Conservation (phyloP, 1,140 invertebrate species). For the Diorhabda elongata region DNA sequence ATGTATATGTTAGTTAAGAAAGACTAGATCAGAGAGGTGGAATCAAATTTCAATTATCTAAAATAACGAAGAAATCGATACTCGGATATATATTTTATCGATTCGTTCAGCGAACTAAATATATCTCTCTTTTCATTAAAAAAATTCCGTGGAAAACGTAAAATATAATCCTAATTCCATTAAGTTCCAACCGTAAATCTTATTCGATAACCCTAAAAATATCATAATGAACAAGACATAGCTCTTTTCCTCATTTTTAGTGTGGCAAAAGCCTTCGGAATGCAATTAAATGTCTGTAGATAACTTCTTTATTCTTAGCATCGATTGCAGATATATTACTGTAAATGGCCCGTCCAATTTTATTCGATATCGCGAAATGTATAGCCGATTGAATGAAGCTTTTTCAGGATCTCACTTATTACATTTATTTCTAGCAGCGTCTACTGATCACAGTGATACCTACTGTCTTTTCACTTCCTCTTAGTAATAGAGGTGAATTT, state of each 20-base stretch:
- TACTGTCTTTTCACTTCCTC: too few species aligned
- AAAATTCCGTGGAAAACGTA: not conserved
- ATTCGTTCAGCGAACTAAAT: not conserved
- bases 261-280: constrained; percentile 17
- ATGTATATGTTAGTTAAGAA: too few species aligned
- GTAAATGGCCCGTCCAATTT: constrained; percentile 29
- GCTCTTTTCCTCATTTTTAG: constrained; percentile 4
- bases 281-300: constrained; percentile 27
- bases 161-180: constrained; percentile 6
- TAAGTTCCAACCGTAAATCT: constrained; percentile 7
- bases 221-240: constrained; percentile 14
- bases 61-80: not conserved
- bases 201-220: constrained; percentile 12
- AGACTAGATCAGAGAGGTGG: too few species aligned
- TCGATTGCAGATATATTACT: constrained; percentile 33
- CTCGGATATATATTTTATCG: not conserved
- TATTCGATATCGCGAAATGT: constrained; percentile 26
- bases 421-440: constrained; percentile 9
- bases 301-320: constrained; percentile 30
- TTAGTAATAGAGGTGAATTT: too few species aligned
- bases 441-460: too few species aligned
- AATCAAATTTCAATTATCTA: too few species aligned
- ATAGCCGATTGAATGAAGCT: constrained; percentile 21
- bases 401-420: constrained; percentile 11
- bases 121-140: not conserved